A percentile compares a stretch with the other conserved stretches of the same genome.
These are phyloP conservation scores for Sinocyclocheilus grahami DNA, from an alignment of 2,113 vertebrate species.

Conservation along the genomic window DNA sequence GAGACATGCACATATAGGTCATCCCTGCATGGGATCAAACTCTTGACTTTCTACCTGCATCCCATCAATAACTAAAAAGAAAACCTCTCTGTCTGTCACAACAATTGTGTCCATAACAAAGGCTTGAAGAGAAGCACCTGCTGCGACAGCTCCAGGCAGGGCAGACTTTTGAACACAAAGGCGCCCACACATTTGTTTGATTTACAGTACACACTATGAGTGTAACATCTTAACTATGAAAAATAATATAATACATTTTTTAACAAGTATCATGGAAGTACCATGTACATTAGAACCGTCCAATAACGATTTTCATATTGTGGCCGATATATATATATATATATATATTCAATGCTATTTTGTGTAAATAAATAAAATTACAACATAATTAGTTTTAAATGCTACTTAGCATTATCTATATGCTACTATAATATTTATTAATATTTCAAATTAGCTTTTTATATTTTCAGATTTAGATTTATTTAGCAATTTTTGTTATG, in stretches of 20 bases:
- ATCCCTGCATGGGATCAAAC: neutral
- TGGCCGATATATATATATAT: neutral
- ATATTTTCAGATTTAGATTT: neutral
- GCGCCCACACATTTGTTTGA: neutral
- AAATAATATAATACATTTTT: neutral
- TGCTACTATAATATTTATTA: neutral
- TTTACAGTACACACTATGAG: neutral
- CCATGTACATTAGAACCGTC: neutral
- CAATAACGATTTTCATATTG: neutral
- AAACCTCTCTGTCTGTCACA: constrained; percentile 28
- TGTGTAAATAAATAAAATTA: neutral
- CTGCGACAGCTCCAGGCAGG: constrained; percentile 24
- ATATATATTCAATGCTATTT: neutral
- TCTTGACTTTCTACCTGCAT: neutral
- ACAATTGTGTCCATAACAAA: neutral
- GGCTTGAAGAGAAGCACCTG: constrained; percentile 10
- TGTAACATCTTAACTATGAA: neutral
- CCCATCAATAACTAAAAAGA: constrained; percentile 30
- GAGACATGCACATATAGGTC: neutral
- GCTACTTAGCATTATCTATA: neutral
- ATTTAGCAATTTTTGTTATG: neutral
- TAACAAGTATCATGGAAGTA: neutral
- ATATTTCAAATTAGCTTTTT: neutral
- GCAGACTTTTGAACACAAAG: neutral
- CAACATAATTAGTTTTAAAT: neutral